Evolutionary conservation across 2,113 vertebrate species (phyloP).

Genomic region (Tragelaphus buxtoni): DNA sequence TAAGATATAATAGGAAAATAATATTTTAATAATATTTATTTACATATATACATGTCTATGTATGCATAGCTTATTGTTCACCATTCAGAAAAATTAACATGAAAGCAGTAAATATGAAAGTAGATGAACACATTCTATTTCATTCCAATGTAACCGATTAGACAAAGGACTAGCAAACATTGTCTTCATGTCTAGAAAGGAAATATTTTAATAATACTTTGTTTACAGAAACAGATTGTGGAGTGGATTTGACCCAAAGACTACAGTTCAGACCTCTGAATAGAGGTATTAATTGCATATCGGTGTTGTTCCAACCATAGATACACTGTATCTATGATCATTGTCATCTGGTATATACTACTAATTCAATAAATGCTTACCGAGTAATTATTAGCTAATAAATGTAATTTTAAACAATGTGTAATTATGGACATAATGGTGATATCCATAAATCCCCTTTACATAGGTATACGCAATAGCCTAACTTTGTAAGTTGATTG

Average conservation of each 20-base stretch:
- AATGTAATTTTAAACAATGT: background rate
- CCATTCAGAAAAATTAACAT: background rate
- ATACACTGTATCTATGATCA: background rate
- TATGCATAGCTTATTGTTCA: background rate
- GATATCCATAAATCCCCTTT: background rate
- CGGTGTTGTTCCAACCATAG: too few relatives aligned
- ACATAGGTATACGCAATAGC: background rate
- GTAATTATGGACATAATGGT: background rate
- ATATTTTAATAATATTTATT: background rate
- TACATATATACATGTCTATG: background rate
- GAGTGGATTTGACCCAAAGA: background rate
- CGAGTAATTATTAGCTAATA: background rate
- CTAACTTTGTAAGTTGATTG: background rate
- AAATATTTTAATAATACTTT: background rate
- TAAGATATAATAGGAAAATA: background rate
- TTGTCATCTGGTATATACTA: background rate
- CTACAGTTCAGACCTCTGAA: background rate
- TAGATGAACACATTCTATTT: background rate
- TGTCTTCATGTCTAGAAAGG: background rate
- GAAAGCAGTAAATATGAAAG: background rate
- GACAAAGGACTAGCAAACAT: background rate
- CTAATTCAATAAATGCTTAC: background rate
- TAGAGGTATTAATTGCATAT: background rate
- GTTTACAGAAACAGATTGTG: background rate
- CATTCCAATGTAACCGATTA: background rate